Conservation (phyloP, 2,888 invertebrate genomes). For the Phyllotreta cruciferae region DNA sequence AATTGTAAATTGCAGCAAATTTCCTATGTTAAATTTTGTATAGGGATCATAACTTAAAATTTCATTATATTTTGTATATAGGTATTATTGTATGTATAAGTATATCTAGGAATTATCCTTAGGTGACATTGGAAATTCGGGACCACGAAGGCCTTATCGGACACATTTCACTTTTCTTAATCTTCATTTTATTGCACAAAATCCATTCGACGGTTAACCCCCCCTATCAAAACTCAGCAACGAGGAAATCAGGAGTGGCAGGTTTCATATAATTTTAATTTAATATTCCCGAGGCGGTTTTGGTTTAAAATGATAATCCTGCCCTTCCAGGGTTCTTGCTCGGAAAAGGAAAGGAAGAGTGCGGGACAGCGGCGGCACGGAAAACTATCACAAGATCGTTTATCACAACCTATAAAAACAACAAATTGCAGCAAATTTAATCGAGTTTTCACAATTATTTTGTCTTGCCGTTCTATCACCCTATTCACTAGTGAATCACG, state of each 20-base stretch:
- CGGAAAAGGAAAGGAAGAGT: constrained; percentile 37
- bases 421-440: not conserved
- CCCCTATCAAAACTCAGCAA: constrained; percentile 35
- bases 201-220: constrained; percentile 34
- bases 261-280: constrained; percentile 43
- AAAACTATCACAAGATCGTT: not conserved
- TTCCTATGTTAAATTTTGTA: too few relatives aligned
- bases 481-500: too few relatives aligned
- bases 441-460: not conserved
- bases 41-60: too few relatives aligned
- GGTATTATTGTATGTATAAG: too few relatives aligned
- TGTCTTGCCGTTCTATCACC: too few relatives aligned
- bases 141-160: constrained; percentile 10
- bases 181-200: constrained; percentile 34
- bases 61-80: too few relatives aligned
- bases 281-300: constrained; percentile 42
- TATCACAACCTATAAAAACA: not conserved
- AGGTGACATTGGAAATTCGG: too few relatives aligned
- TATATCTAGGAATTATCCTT: too few relatives aligned
- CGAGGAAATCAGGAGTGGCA: constrained; percentile 41
- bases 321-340: constrained; percentile 40
- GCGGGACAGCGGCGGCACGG: constrained; percentile 17
- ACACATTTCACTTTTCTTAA: constrained; percentile 33
- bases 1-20: too few relatives aligned
- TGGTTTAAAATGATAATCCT: constrained; percentile 43